phyloP scores from a whole-genome alignment of 2,888 invertebrate species.

The Trichopria drosophilae region DNA sequence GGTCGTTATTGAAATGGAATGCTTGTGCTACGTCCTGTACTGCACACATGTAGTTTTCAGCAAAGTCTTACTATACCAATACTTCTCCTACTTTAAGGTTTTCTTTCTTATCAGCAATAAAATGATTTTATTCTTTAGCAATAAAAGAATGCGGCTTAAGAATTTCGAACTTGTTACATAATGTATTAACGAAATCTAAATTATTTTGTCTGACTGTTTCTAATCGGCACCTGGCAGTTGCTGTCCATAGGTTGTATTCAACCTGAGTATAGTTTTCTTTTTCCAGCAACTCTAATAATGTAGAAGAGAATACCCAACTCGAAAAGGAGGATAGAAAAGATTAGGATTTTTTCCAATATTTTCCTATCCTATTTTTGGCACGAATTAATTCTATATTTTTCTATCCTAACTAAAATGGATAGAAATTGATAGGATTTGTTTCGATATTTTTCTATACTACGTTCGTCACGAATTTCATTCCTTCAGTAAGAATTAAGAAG shows the following conservation, averaged over 20 bases:
- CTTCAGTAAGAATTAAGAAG: no score
- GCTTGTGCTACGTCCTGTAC: slow-evolving; percentile 6
- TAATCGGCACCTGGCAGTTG: slow-evolving; percentile 3
- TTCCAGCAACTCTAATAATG: background rate
- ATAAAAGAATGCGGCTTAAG: slow-evolving; percentile 13
- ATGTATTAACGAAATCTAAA: slow-evolving; percentile 1
- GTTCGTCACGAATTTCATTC: no score
- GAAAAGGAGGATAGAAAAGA: no score
- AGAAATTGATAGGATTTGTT: no score
- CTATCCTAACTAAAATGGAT: no score
- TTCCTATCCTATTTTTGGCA: no score
- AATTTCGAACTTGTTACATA: background rate
- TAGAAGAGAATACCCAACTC: no score
- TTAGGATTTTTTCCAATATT: no score
- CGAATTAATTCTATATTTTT: no score
- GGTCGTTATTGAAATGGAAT: no score
- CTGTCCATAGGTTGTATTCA: slow-evolving; percentile 4
- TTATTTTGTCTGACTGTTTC: background rate
- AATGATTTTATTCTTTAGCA: slow-evolving; percentile 12
- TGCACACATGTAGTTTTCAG: slow-evolving; percentile 6
- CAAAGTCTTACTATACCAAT: slow-evolving; percentile 8
- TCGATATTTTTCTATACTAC: no score
- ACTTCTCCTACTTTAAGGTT: slow-evolving; percentile 4
- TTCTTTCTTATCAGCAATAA: no score
- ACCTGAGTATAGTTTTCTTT: background rate